These are phyloP conservation scores for Nomada fucata DNA, from an alignment of 2,888 invertebrate genomes.

Conservation along the genomic window DNA sequence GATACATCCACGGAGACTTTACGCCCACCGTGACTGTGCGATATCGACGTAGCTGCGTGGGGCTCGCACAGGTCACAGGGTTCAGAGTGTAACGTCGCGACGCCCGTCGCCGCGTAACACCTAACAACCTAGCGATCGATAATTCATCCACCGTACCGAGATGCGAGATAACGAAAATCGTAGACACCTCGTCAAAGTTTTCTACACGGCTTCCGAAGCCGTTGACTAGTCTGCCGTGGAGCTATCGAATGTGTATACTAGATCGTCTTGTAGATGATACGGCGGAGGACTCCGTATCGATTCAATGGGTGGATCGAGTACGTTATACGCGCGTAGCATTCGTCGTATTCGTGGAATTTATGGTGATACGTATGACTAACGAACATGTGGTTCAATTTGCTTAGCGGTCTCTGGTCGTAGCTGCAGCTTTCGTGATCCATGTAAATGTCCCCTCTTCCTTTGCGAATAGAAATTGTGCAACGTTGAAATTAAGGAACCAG, in stretches of 20 bases:
- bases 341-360: constrained; percentile 22
- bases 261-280: constrained; percentile 7
- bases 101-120: constrained; percentile 54
- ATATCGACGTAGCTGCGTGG: constrained; percentile 47
- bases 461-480: neutral
- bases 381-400: constrained; percentile 24
- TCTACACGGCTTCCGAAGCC: constrained; percentile 40
- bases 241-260: constrained; percentile 18
- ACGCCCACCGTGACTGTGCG: constrained; percentile 52
- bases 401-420: neutral
- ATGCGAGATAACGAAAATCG: constrained; percentile 69
- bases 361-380: constrained; percentile 15
- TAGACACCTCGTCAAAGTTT: constrained; percentile 65
- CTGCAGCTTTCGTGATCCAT: neutral
- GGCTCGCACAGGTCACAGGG: constrained; percentile 35
- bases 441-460: neutral
- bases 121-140: constrained; percentile 69
- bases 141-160: constrained; percentile 59
- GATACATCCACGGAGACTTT: constrained; percentile 31
- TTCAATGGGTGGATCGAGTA: constrained; percentile 41
- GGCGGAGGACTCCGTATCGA: constrained; percentile 22
- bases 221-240: constrained; percentile 12
- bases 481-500: neutral
- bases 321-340: neutral
- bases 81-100: constrained; percentile 8